These are phyloP conservation scores for Schizaphis graminum DNA, from an alignment of 2,888 invertebrate species.

Conservation along the genomic window DNA sequence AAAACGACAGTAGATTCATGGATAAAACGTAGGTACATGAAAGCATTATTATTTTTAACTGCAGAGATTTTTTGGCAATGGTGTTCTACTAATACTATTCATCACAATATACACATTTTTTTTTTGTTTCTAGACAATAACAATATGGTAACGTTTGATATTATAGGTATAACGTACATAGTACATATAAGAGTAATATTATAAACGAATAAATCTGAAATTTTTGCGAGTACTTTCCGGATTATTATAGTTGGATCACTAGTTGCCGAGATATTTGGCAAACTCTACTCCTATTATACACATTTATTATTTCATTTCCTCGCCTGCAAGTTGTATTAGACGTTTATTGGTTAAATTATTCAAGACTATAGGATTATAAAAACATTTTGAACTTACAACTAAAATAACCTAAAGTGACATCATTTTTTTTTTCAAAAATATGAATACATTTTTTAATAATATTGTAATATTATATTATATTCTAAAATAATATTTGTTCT, in stretches of 20 bases:
- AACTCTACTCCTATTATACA: background rate
- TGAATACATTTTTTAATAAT: background rate
- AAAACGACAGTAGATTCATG: background rate
- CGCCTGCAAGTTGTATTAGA: background rate
- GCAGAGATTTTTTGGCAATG: background rate
- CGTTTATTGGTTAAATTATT: background rate
- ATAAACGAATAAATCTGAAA: background rate
- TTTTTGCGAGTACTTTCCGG: background rate
- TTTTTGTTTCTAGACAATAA: background rate
- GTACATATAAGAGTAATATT: background rate
- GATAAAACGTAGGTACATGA: background rate
- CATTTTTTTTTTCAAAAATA: background rate
- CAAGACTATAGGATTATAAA: background rate
- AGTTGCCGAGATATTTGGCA: background rate
- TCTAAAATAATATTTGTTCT: background rate
- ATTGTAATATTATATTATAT: background rate
- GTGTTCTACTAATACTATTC: background rate
- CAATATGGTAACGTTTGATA: too few relatives aligned
- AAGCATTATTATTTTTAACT: background rate
- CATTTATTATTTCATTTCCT: background rate
- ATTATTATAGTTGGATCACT: background rate
- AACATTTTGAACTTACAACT: background rate
- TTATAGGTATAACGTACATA: background rate
- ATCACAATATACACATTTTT: background rate
- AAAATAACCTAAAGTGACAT: background rate